Evolutionary conservation across 2,888 invertebrate species (phyloP).

Genomic region (Sphinx pinastri): DNA sequence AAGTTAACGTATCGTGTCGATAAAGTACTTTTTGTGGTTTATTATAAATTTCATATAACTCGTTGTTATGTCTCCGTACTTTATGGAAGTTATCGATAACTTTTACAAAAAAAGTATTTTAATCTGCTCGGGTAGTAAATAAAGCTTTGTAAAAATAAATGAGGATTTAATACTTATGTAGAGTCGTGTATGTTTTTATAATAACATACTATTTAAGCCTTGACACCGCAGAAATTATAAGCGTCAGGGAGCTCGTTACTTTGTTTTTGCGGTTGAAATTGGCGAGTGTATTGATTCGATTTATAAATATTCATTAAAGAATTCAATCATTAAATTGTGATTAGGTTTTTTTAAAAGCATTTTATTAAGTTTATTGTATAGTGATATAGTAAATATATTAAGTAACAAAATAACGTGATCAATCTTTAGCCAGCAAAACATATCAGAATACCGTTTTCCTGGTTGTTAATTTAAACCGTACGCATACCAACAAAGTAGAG

Average conservation of each 20-base stretch:
- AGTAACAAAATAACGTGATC: not conserved
- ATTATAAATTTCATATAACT: conserved; percentile 10
- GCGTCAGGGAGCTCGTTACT: not conserved
- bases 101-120: conserved; percentile 20
- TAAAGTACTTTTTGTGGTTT: conserved; percentile 14
- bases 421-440: not conserved
- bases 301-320: too few relatives aligned
- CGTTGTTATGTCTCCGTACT: conserved; percentile 8
- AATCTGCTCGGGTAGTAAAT: conserved; percentile 19
- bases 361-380: too few relatives aligned
- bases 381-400: too few relatives aligned
- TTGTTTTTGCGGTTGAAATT: too few relatives aligned
- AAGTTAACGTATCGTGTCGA: conserved; percentile 1
- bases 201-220: not conserved
- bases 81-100: conserved; percentile 2
- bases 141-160: conserved; percentile 10
- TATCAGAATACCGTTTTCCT: not conserved
- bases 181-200: conserved; percentile 2
- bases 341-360: too few relatives aligned
- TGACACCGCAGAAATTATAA: not conserved
- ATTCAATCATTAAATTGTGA: too few relatives aligned
- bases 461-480: conserved; percentile 3
- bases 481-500: conserved; percentile 17
- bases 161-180: conserved; percentile 12
- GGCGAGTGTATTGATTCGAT: too few relatives aligned